Base-by-base conservation (phyloP, 1,140 invertebrate genomes). In the Drosophila parabipectinata region DNA sequence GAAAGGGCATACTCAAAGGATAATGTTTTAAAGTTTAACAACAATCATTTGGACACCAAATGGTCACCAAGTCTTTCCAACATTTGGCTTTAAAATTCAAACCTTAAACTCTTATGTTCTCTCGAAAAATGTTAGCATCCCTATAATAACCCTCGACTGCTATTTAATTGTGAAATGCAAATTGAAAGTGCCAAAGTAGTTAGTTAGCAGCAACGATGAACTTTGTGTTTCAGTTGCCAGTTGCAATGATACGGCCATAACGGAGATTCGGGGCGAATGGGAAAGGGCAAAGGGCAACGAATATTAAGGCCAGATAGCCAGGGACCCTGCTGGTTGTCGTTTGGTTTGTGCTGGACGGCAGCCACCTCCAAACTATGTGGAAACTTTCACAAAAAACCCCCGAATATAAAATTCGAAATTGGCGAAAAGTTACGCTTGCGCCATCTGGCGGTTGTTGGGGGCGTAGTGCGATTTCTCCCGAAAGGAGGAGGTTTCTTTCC, bases 371-470 rank as follows among this genome's bases (percentile, higher is more conserved):
- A 58, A 62, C 41, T 61, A 26, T 21, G 21, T 41, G 9, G 24
- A 15, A 74, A 80, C 56, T 61, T 79, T 63, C 74, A 77, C 79
- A 69, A 77, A 77, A 67, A 37, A 37, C 34, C 44, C 73, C 56
- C 58, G 57, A 76, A 81, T 87, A 77, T 85, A 72, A 74, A 77
- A 66, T 62, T 60, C 67, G 45, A 77, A 85, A 80, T 77, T 81
- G 62, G 55, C 57, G 62, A 67, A 72, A 73, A 78, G 81, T 72
- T 76, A 61, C 71, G 57, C 57, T 76, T 62, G 52, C 67, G 76
- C 60, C 75, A 78, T 76, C 59, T 76, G 60, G 44, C 45, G 37
- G 10, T 10, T 37, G 34, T 28, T 37, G 12, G 37, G 32, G 45
- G 15, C 10, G 26, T 44, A 44, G 26, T 58, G 57, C 60, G 10